These are phyloP conservation scores for Sebastes goodei DNA, from an alignment of 2,797 vertebrate species.

Conservation along the genomic window DNA sequence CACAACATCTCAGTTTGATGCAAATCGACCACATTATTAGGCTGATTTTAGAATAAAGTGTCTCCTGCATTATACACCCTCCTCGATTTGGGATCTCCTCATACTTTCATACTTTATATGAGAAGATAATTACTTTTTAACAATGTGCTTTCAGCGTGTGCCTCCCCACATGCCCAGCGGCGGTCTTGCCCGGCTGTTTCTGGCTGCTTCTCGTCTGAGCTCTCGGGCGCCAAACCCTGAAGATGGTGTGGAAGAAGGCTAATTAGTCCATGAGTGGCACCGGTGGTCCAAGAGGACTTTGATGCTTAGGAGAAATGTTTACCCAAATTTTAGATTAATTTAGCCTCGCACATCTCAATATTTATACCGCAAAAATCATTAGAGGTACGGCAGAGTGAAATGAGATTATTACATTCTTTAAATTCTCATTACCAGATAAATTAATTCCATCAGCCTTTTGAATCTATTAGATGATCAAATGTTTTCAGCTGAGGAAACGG, in stretches of 20 bases:
- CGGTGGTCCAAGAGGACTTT: constrained; percentile 42
- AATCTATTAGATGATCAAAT: constrained; percentile 5
- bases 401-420: constrained; percentile 1
- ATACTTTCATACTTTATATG: constrained; percentile 43
- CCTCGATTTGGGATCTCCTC: constrained; percentile 14
- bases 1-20: constrained; percentile 9
- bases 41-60: neutral
- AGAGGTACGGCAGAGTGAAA: constrained; percentile 1
- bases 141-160: constrained; percentile 45
- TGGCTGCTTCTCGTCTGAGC: constrained; percentile 55
- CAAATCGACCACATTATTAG: neutral
- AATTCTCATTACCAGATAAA: constrained; percentile 13
- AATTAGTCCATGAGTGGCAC: constrained; percentile 63
- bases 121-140: constrained; percentile 72
- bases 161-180: constrained; percentile 60
- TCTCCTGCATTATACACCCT: constrained; percentile 8
- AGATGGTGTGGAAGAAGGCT: constrained; percentile 57
- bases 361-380: constrained; percentile 12
- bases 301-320: constrained; percentile 32
- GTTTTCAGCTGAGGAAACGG: constrained; percentile 16
- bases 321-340: constrained; percentile 22
- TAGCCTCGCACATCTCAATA: constrained; percentile 4
- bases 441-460: neutral
- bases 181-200: constrained; percentile 54
- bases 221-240: constrained; percentile 49